Conservation (phyloP, 2,888 invertebrate species). For the Trileptium ribeirensis region DNA sequence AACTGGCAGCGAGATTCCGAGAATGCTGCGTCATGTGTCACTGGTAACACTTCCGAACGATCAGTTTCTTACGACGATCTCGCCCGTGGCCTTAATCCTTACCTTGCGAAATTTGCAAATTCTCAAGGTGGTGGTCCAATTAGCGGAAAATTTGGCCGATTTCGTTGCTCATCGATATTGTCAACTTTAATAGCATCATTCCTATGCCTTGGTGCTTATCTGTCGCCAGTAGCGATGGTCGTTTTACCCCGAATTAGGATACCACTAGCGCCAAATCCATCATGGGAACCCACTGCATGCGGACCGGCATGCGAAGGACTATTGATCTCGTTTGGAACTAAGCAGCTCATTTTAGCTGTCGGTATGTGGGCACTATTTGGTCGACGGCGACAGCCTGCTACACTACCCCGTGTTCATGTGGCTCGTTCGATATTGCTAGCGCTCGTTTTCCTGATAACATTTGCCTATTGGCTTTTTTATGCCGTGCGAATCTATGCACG, state of each 20-base stretch:
- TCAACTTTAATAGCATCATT: not conserved
- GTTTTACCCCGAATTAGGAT: conserved; percentile 68
- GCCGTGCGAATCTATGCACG: conserved; percentile 67
- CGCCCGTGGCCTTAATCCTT: not conserved
- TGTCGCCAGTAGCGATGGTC: conserved; percentile 89
- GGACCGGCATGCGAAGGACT: conserved; percentile 89
- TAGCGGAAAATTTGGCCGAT: not conserved
- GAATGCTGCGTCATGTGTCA: conserved; percentile 90
- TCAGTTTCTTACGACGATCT: conserved; percentile 83
- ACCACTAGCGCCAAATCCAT: conserved; percentile 50
- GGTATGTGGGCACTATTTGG: conserved; percentile 89
- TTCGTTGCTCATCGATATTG: not conserved
- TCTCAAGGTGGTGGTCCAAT: not conserved
- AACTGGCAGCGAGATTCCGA: conserved; percentile 77
- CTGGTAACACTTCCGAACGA: conserved; percentile 90
- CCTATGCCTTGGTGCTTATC: conserved; percentile 40
- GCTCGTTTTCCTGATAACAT: conserved; percentile 79
- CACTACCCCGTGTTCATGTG: conserved; percentile 81
- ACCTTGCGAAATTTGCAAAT: not conserved
- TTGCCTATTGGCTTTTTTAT: conserved; percentile 97
- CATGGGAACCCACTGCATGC: conserved; percentile 56
- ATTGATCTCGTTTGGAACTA: conserved; percentile 79
- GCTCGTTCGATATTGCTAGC: conserved; percentile 81
- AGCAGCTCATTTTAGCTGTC: conserved; percentile 75
- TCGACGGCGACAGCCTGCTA: conserved; percentile 71